Percentiles rank a stretch among this genome's conserved stretches.
Evolutionary conservation across 2,888 invertebrate species (phyloP).

Genomic region (Timema cristinae): DNA sequence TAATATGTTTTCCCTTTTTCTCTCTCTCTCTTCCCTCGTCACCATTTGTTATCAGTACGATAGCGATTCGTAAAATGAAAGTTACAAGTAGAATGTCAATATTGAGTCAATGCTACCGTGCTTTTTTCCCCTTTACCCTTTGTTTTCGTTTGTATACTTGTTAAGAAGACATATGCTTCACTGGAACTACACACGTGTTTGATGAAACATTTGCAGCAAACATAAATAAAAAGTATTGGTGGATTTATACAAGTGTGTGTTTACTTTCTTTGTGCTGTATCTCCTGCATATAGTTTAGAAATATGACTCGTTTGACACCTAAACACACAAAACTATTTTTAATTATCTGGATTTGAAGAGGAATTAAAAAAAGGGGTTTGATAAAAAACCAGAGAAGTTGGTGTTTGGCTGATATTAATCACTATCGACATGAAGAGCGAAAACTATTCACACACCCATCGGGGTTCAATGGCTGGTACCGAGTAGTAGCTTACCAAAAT

Average conservation of each 20-base stretch:
- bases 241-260: too few species aligned
- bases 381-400: too few species aligned
- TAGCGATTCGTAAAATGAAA: constrained; percentile 17
- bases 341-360: constrained; percentile 48
- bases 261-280: too few species aligned
- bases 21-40: not conserved
- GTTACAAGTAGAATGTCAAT: constrained; percentile 14
- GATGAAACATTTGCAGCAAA: too few species aligned
- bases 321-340: constrained; percentile 7
- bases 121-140: not conserved
- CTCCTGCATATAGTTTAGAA: not conserved
- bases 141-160: constrained; percentile 14
- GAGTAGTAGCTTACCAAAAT: too few species aligned
- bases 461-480: too few species aligned
- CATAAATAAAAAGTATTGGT: too few species aligned
- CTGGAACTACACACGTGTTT: too few species aligned
- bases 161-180: not conserved
- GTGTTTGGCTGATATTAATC: too few species aligned
- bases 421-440: too few species aligned
- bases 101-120: constrained; percentile 8
- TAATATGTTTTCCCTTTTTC: constrained; percentile 7
- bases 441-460: too few species aligned
- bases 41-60: constrained; percentile 12
- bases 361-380: too few species aligned
- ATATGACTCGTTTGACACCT: constrained; percentile 1